Evolutionary conservation across 2,888 invertebrate genomes (phyloP), one percentile per base, ranked within the genome.

Genomic region (Sipha maydis): DNA sequence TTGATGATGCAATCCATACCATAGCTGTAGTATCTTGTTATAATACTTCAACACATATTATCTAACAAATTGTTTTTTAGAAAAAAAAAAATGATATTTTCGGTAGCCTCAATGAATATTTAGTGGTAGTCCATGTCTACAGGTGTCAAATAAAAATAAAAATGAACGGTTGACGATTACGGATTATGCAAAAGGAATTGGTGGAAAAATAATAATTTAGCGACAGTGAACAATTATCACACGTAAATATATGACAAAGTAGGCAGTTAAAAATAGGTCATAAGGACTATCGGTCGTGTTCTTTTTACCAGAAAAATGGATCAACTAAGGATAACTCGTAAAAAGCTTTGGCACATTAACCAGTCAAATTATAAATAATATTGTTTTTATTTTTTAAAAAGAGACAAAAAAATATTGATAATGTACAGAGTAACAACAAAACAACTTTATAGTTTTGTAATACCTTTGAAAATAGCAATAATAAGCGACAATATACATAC

Each of bases 401-500:
- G 89, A 79, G 61, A 75, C 61, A 79, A 80, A 89, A 54, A 67
- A 89, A 78, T 80, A 75, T 41, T 83, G 48, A 89, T 85, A 89
- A 89, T 71, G 78, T 85, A 89, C 78, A 89, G 79, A 85, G 73
- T 79, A 83, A 78, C 78, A 78, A 89, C 83, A 78, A 84, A 85
- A 79, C 78, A 71, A 71, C 38, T 84, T 85, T 56, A 54, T 54
- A 80, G 80, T 85, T 89, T 80, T 34, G 78, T 83, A 89, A 83
- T 83, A 80, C 89, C 77, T 77, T 89, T 78, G 80, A 89, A 83
- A 78, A 89, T 83, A 84, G 83, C 84, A 89, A 89, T 82, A 69
- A 76, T 73, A 89, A 82, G 82, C 88, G 75, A 88, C 80, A 79
- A 78, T 54, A 77, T 34, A 48, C 67, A 85, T 28, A 69, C 78